A percentile compares a stretch with the other conserved stretches of the same genome.
Conservation (phyloP, 1,140 invertebrate species). For the Pygmarrhopalites habei region DNA sequence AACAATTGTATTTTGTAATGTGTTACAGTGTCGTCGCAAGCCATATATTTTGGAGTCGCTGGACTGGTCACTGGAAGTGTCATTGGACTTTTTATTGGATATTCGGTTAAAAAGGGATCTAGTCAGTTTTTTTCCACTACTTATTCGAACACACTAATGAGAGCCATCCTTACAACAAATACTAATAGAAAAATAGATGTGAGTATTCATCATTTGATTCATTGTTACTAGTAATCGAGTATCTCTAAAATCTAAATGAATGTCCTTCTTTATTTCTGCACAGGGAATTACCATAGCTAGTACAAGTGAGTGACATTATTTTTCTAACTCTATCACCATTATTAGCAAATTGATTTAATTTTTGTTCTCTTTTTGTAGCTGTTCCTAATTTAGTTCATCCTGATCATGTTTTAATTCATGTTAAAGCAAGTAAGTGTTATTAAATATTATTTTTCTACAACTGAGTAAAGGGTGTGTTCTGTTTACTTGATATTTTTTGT, state of each 20-base stretch:
- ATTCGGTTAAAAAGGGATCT: slow-evolving; percentile 32
- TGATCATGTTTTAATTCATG: slow-evolving; percentile 58
- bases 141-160: slow-evolving; percentile 46
- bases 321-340: no score
- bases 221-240: no score
- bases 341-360: no score
- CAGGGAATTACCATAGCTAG: slow-evolving; percentile 54
- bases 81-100: slow-evolving; percentile 48
- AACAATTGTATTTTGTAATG: neutral
- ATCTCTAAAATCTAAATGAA: no score
- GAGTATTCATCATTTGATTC: slow-evolving; percentile 5
- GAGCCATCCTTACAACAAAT: slow-evolving; percentile 22
- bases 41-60: slow-evolving; percentile 48
- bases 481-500: no score
- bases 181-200: slow-evolving; percentile 33
- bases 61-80: slow-evolving; percentile 49
- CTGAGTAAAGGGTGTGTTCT: no score
- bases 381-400: slow-evolving; percentile 51
- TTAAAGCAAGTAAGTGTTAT: no score
- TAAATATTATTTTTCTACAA: no score
- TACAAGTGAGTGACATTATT: no score
- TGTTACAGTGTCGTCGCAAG: slow-evolving; percentile 45
- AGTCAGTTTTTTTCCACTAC: slow-evolving; percentile 43
- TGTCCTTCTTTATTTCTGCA: slow-evolving; percentile 30
- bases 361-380: no score